phyloP scores from a whole-genome alignment of 2,888 invertebrate genomes.

The Pollenia amentaria region DNA sequence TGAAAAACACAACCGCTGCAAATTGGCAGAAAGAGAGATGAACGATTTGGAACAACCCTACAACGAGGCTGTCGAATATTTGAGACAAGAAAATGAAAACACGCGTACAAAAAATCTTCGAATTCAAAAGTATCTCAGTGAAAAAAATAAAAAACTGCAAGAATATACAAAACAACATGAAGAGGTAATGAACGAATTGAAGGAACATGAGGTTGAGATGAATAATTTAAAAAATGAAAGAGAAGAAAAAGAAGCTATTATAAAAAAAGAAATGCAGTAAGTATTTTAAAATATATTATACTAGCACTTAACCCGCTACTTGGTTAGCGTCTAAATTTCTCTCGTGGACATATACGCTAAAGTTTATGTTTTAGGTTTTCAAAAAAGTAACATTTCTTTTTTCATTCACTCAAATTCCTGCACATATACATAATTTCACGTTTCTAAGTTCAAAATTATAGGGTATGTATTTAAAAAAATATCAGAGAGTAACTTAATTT shows the following conservation, averaged over 20 bases:
- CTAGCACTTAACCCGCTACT: too few species aligned
- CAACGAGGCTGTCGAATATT: conserved; percentile 90
- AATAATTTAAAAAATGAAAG: conserved; percentile 84
- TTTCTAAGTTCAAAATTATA: too few species aligned
- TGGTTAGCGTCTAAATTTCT: too few species aligned
- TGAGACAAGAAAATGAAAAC: conserved; percentile 92
- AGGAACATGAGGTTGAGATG: conserved; percentile 82
- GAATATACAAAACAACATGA: conserved; percentile 87
- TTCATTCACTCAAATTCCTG: too few species aligned
- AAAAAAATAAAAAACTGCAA: conserved; percentile 86
- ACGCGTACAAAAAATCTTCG: conserved; percentile 89
- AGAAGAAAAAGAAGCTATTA: conserved; percentile 84
- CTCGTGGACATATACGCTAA: too few species aligned
- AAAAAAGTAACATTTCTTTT: too few species aligned
- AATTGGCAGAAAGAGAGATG: conserved; percentile 92
- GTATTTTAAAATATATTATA: conserved; percentile 52
- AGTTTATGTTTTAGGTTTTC: too few species aligned
- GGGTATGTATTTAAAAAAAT: too few species aligned
- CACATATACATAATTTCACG: too few species aligned
- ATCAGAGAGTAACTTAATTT: too few species aligned
- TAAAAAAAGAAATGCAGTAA: conserved; percentile 82
- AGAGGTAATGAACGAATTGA: conserved; percentile 86
- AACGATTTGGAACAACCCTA: conserved; percentile 91
- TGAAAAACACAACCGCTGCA: conserved; percentile 93
- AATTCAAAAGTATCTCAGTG: conserved; percentile 88